phyloP scores from a whole-genome alignment of 2,113 vertebrate genomes.

The Syngnathus scovelli region DNA sequence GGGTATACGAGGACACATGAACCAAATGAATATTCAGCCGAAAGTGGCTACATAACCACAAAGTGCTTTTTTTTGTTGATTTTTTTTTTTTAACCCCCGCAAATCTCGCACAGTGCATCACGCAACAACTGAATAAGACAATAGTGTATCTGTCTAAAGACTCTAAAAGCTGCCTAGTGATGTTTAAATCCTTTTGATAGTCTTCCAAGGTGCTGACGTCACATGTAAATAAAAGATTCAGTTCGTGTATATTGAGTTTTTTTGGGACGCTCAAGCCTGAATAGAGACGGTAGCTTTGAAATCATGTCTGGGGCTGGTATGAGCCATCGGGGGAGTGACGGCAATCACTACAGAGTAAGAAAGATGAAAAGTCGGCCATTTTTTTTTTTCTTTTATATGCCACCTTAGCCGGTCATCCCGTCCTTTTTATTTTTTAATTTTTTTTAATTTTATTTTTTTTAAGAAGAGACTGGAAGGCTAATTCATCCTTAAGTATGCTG shows the following conservation, averaged over 20 bases:
- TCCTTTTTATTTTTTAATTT: no score
- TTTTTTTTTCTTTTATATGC: no score
- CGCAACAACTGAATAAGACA: conserved; percentile 4
- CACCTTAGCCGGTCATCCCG: not conserved
- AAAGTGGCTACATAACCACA: not conserved
- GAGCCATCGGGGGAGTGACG: conserved; percentile 17
- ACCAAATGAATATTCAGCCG: not conserved
- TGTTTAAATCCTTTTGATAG: conserved; percentile 10
- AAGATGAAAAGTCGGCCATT: conserved; percentile 14
- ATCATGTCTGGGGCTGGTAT: conserved; percentile 35
- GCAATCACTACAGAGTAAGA: conserved; percentile 13
- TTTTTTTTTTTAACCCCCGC: not conserved
- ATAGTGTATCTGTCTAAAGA: conserved; percentile 1
- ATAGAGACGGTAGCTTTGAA: conserved; percentile 41
- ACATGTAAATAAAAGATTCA: conserved; percentile 21
- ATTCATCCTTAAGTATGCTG: no score
- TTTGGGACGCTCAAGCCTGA: conserved; percentile 24
- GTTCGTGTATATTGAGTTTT: conserved; percentile 30
- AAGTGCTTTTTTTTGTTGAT: not conserved
- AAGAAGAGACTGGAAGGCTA: no score
- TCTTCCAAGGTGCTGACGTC: conserved; percentile 29
- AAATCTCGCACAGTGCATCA: not conserved
- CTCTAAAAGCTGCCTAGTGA: conserved; percentile 4
- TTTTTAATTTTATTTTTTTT: no score
- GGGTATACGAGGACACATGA: not conserved